Evolutionary conservation across 2,888 invertebrate species (phyloP), one percentile per base, ranked within the genome.

Genomic region (Odontothrips loti): DNA sequence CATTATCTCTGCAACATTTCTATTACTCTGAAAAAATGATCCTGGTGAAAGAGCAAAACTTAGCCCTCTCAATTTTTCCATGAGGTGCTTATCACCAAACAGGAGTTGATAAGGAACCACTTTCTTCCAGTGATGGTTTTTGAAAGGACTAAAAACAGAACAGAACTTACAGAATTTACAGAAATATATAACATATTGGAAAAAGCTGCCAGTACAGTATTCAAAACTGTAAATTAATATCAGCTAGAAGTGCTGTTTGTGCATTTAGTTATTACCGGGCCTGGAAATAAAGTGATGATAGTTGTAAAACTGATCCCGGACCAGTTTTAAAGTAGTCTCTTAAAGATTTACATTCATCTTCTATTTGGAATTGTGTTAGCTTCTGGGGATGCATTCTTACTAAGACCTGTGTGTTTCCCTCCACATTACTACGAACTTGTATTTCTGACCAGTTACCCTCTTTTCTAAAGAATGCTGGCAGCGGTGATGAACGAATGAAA

Each of bases 21-120:
- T 93, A 86, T 95, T 95, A 82, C 94, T 91, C 90, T 95, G 95
- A 85, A 96, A 95, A 87, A 96, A 96, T 1, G 95, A 93, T 86
- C 92, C 91, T 0, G 95, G 94, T 0, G 95, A 95, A 86, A 95
- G 93, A 84, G 93, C 90, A 85, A 95, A 95, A 83, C 91, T 92
- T 82, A 92, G 88, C 0, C 91, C 93, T 11, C 84, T 81, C 4
- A 93, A 81, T 8, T 84, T 84, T 85, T 90, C 89, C 75, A 86
- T 86, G 48, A 90, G 86, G 83, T 86, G 86, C 6, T 87, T 85
- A 8, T 88, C 85, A 1, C 89, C 89, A 81, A 85, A 84, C 11
- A 89, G 83, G 23, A 87, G 83, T 47, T 85, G 82, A 81, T 84
- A 87, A 0, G 86, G 86, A 6, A 86, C 85, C 81, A 85, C 84